A percentile compares a stretch with the other conserved stretches of the same genome.
phyloP scores from a whole-genome alignment of 2,113 vertebrate genomes.

The Panthera uncia region DNA sequence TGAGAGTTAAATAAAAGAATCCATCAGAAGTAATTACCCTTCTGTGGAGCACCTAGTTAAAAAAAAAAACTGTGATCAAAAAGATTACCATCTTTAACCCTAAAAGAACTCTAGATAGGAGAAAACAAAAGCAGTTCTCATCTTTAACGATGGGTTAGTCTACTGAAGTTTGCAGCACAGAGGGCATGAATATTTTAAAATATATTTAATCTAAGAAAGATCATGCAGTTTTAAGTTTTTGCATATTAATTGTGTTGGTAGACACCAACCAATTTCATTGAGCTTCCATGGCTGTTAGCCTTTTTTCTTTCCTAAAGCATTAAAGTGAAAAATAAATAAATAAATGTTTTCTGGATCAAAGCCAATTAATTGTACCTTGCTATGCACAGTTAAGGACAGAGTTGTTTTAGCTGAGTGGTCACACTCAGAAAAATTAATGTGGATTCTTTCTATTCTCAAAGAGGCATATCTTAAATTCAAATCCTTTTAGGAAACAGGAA shows the following conservation, averaged over 20 bases:
- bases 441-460: neutral
- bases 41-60: neutral
- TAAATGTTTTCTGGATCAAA: slow-evolving; percentile 24
- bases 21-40: neutral
- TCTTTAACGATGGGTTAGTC: neutral
- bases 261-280: slow-evolving; percentile 17
- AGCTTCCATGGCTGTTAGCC: neutral
- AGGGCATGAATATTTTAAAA: neutral
- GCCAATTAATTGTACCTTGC: slow-evolving; percentile 21
- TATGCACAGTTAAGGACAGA: neutral
- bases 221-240: neutral
- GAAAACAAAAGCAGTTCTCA: neutral
- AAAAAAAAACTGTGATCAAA: neutral
- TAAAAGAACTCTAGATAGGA: neutral
- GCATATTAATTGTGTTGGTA: slow-evolving; percentile 16
- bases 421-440: neutral
- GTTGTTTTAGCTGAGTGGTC: neutral
- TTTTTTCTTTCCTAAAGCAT: slow-evolving; percentile 12
- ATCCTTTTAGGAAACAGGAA: neutral
- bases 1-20: neutral
- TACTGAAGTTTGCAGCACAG: neutral
- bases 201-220: neutral
- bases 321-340: slow-evolving; percentile 7
- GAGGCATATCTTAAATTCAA: neutral
- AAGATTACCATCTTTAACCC: neutral